Evolutionary conservation across 1,140 invertebrate genomes (phyloP), one percentile per base, ranked within the genome.

Genomic region (Pygmarrhopalites habei): DNA sequence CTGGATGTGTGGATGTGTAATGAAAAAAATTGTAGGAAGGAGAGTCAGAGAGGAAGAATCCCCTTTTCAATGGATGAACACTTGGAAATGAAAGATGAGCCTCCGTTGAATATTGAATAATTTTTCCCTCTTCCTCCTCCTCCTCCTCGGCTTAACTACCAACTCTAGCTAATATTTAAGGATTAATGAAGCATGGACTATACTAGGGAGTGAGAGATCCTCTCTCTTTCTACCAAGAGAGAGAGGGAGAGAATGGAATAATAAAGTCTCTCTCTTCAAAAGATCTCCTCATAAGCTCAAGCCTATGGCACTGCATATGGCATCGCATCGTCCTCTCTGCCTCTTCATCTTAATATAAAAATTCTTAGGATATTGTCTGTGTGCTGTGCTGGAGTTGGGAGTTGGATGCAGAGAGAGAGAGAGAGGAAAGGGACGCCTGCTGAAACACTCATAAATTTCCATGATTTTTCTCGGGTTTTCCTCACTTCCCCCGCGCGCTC

Each of bases 101-200:
- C 5, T 15, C 32, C 32, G 32, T 35, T 35, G 32, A 35, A 35
- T 35, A 35, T 35, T 35, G 32, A 35, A 35, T 35, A 35, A 7
- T 35, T 35, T 35, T n/a, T n/a, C n/a, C n/a, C n/a, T n/a, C n/a
- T n/a, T n/a, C n/a, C n/a, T n/a, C n/a, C n/a, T n/a, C n/a, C n/a
- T n/a, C n/a, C n/a, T n/a, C n/a, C n/a, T n/a, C n/a, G 32, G 15
- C 5, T 35, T 35, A 35, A 35, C 5, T 35, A 35, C 32, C n/a
- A n/a, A n/a, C n/a, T n/a, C n/a, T n/a, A 66, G 53, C 59, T 68
- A 68, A 68, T 64, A 68, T 64, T 64, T 64, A 64, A 52, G 46
- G 62, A 64, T 58, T 68, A 68, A 64, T 62, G 59, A 68, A 64
- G 58, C 62, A 55, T 61, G 44, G 32, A 41, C 41, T 17, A 17